Evolutionary conservation across 2,113 vertebrate species (phyloP), one percentile per base, ranked within the genome.

Genomic region (Rostratula benghalensis): DNA sequence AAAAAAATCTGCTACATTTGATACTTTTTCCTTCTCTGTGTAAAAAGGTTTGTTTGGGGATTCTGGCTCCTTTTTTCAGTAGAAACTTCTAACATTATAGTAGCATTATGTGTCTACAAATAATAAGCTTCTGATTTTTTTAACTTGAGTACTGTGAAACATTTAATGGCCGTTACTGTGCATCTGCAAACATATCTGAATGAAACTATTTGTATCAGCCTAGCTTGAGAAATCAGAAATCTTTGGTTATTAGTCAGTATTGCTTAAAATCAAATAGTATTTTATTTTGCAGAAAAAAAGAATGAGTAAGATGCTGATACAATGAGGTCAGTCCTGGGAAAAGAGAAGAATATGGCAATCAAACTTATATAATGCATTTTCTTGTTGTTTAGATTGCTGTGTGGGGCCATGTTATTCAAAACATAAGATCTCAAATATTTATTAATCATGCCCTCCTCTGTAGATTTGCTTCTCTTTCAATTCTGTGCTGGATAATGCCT

Each of bases 121-220:
- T 75, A 83, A 92, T 74, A 83, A 89, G 76, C 48, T 89, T 96
- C 83, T 94, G n/a, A 10, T 81, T 92, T 81, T 90, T 94, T 90
- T 56, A 30, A 90, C 79, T 65, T 78, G 82, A 37, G 59, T 95
- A 51, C 63, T 95, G 80, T 96, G 92, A 94, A 98, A 96, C 93
- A 93, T 81, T 97, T 97, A 97, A 97, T 97, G 86, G 91, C 69
- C n/a, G 27, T 97, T 97, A 90, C 96, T 96, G 75, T 96, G 90
- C 93, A 97, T 84, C 94, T 95, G 94, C 90, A 89, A 96, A 96
- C 83, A 94, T 79, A 95, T 96, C 95, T 94, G 97, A 97, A 98
- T 97, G 82, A 91, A 97, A 87, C 93, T 97, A 16, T 97, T 97
- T 96, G 93, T 94, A 96, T 97, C 95, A 96, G 57, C 80, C 91